phyloP scores from a whole-genome alignment of 1,140 invertebrate species.

The Condylostylus longicornis region DNA sequence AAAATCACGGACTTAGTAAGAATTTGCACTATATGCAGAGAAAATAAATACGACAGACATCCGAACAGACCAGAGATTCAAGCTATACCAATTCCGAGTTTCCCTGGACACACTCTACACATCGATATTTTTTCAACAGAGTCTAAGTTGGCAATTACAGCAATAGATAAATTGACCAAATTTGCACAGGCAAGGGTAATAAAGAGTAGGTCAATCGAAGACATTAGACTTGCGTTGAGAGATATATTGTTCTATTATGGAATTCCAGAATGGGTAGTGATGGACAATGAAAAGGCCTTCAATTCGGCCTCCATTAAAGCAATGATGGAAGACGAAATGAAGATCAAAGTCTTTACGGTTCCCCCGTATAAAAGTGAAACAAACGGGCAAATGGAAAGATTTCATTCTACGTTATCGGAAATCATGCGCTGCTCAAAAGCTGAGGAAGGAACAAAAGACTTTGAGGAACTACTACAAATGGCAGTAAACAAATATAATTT shows the following conservation, averaged over 20 bases:
- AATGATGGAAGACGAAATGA: not conserved
- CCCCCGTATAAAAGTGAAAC: not conserved
- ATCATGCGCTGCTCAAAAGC: not conserved
- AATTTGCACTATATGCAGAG: not conserved
- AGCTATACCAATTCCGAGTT: not conserved
- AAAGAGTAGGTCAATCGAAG: not conserved
- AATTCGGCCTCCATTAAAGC: not conserved
- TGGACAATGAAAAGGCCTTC: not conserved
- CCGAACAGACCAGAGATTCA: not conserved
- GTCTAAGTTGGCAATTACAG: not conserved
- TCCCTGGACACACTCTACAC: not conserved
- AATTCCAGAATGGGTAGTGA: not conserved
- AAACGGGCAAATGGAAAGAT: not conserved
- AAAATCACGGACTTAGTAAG: not conserved
- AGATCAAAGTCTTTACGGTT: not conserved
- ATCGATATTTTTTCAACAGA: not conserved
- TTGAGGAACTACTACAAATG: not conserved
- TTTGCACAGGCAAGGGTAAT: not conserved
- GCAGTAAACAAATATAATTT: not conserved
- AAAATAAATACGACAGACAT: no score
- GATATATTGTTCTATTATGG: not conserved
- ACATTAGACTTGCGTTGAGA: not conserved
- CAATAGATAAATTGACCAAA: conserved; percentile 1
- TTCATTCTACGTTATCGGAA: not conserved
- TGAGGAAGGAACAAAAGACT: not conserved